Evolutionary conservation across 2,888 invertebrate species (phyloP).

Genomic region (Drosophila anomalipes): DNA sequence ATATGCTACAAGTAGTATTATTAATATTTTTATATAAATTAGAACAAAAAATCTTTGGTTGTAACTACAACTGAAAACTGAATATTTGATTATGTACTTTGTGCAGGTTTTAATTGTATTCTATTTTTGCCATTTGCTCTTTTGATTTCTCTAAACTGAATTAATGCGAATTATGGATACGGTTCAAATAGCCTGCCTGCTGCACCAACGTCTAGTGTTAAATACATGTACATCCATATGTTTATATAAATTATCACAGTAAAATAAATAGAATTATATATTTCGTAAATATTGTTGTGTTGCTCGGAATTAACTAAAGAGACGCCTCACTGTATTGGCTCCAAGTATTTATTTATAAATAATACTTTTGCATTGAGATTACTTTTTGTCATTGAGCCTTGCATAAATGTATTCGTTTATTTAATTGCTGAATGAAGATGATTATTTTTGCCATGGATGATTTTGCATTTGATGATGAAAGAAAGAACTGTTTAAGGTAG

Average conservation of each 20-base stretch:
- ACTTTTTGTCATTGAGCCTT: constrained; percentile 17
- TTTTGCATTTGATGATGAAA: background rate
- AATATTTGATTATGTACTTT: constrained; percentile 46
- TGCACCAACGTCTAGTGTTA: constrained; percentile 24
- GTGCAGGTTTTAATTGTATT: constrained; percentile 41
- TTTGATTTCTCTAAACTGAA: constrained; percentile 27
- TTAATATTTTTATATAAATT: constrained; percentile 28
- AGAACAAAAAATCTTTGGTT: constrained; percentile 77
- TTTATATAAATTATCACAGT: constrained; percentile 80
- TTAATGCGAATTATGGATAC: constrained; percentile 23
- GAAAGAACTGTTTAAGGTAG: constrained; percentile 6
- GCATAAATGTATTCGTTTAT: constrained; percentile 10
- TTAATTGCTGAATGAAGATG: background rate
- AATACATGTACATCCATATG: constrained; percentile 39
- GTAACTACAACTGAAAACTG: constrained; percentile 76
- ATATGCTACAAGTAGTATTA: constrained; percentile 38
- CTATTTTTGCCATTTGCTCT: constrained; percentile 14
- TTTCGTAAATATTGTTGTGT: constrained; percentile 47
- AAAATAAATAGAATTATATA: constrained; percentile 75
- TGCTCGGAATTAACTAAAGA: constrained; percentile 40
- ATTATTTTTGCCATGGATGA: background rate
- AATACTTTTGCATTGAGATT: constrained; percentile 59
- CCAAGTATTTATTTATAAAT: constrained; percentile 30
- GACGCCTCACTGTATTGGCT: constrained; percentile 21
- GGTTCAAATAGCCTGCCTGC: constrained; percentile 27